Evolutionary conservation across 2,113 vertebrate genomes (phyloP), one percentile per base, ranked within the genome.

Genomic region (Edolisoma coerulescens): DNA sequence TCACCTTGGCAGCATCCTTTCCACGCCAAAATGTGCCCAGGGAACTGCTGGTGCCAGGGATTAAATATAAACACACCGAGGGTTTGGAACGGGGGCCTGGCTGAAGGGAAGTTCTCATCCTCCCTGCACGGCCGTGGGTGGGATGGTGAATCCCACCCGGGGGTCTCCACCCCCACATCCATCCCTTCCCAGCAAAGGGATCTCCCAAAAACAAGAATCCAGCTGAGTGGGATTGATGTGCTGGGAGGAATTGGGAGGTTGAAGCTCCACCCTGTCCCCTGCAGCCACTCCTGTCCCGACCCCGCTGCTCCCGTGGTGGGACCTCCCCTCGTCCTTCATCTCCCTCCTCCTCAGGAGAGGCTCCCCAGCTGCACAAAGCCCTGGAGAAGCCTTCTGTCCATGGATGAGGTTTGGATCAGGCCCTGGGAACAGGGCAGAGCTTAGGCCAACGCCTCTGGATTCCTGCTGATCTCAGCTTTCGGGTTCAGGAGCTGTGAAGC

Each of bases 1-100:
- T 96, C 92, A 94, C 94, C 95, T 95, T 93, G 95, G 78, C 76
- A 0, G 57, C n/a, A 85, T 92, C 95, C 96, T 96, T 95, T 44
- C 75, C 67, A 69, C 30, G 57, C 89, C 84, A 94, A 95, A 96
- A 95, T 52, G 77, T 15, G 87, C 81, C 92, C 60, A 88, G 86
- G 77, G 93, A 91, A 89, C 23, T 39, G 69, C 45, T 88, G 24
- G 24, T 71, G 73, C 5, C 10, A 15, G 44, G 84, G 82, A 90
- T 91, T 69, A 79, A 89, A 87, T 32, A 75, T 18, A 71, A 93
- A 91, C n/a, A 44, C 33, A 57, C 41, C 54, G 42, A 53, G 56
- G 64, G 90, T 71, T 87, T 74, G 65, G 82, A 57, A 75, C 0
- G 41, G 70, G 79, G 85, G 64, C 47, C 90, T 91, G 52, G 67